These are phyloP conservation scores for Morpho achilles DNA, from an alignment of 2,888 invertebrate species.

Conservation along the genomic window DNA sequence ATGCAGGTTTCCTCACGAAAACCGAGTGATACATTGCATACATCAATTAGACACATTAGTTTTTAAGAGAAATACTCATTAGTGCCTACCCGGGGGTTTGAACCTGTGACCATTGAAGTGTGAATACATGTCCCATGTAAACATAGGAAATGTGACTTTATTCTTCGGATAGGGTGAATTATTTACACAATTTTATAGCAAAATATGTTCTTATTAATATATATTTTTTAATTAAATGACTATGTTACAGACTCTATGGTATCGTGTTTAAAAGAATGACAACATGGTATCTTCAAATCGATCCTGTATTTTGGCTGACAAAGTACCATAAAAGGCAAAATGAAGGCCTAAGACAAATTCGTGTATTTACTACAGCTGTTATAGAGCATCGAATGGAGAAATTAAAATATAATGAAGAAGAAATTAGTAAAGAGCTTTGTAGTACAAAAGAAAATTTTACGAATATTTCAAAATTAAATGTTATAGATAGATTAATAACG, in stretches of 20 bases:
- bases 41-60: too few species aligned
- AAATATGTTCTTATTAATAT: too few species aligned
- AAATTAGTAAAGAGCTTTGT: constrained; percentile 34
- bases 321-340: constrained; percentile 31
- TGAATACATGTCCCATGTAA: too few species aligned
- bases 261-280: constrained; percentile 57
- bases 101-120: too few species aligned
- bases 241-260: constrained; percentile 47
- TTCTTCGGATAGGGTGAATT: too few species aligned
- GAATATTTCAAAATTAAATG: constrained; percentile 48
- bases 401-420: constrained; percentile 33
- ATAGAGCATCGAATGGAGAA: constrained; percentile 36
- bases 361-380: constrained; percentile 37
- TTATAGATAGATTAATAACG: constrained; percentile 58
- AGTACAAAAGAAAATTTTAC: constrained; percentile 39
- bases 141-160: too few species aligned
- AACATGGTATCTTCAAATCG: constrained; percentile 61
- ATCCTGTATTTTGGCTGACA: constrained; percentile 50
- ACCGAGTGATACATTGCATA: too few species aligned
- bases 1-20: too few species aligned
- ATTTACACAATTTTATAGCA: too few species aligned
- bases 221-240: too few species aligned
- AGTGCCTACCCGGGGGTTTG: too few species aligned
- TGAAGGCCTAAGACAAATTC: constrained; percentile 30
- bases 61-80: too few species aligned